Conservation (phyloP, 23 tunicate species). For the Corella eumyota region DNA sequence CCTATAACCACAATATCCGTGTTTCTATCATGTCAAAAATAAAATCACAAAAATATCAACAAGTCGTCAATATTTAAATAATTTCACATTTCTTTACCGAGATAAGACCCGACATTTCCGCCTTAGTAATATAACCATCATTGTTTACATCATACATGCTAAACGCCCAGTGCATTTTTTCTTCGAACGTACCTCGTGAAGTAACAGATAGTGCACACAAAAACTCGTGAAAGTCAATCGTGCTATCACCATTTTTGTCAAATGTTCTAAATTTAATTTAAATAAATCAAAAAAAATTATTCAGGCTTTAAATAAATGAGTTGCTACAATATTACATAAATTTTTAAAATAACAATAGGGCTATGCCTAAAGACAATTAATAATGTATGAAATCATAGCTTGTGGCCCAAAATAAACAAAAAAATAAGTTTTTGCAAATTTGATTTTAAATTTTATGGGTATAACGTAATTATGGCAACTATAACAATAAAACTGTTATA, state of each 20-base stretch:
- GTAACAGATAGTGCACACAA: slow-evolving; percentile 82
- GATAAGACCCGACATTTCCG: slow-evolving; percentile 79
- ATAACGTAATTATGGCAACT: too few species aligned
- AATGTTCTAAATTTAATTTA: slow-evolving; percentile 41
- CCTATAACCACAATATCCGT: neutral
- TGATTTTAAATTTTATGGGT: too few species aligned
- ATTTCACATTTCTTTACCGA: too few species aligned
- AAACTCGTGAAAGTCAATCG: slow-evolving; percentile 92
- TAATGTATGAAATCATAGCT: too few species aligned
- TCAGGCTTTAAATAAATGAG: neutral
- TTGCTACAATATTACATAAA: neutral
- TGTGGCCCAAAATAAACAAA: too few species aligned
- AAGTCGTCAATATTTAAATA: too few species aligned
- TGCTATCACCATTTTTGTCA: slow-evolving; percentile 73
- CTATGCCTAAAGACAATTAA: neutral
- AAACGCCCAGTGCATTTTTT: slow-evolving; percentile 78
- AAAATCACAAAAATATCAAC: too few species aligned
- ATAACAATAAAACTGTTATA: too few species aligned
- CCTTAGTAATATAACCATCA: slow-evolving; percentile 68
- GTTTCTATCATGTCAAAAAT: neutral
- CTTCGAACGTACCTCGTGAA: slow-evolving; percentile 79
- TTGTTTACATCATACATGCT: slow-evolving; percentile 84
- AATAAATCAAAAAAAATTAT: neutral
- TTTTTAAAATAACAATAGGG: too few species aligned
- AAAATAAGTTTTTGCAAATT: too few species aligned